Percentiles rank a stretch among this genome's conserved stretches.
Conservation (phyloP, 2,888 invertebrate species). For the Drosophila picticornis region DNA sequence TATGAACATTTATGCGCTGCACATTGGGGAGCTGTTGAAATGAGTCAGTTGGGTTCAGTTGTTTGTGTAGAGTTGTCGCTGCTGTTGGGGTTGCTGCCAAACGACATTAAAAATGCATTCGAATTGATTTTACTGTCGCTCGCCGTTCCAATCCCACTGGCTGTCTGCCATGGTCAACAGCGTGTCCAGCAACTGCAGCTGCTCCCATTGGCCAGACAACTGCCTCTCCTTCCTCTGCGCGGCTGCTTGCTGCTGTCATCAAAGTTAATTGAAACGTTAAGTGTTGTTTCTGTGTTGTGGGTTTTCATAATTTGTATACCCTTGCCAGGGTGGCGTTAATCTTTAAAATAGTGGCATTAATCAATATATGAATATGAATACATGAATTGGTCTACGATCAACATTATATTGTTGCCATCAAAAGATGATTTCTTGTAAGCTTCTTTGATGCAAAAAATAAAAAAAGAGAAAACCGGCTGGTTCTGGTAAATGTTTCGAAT, state of each 20-base stretch:
- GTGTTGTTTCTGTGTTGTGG: neutral
- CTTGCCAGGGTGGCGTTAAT: neutral
- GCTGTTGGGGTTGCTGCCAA: conserved; percentile 9
- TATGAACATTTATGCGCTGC: conserved; percentile 12
- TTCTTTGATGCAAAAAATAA: neutral
- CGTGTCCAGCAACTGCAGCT: conserved; percentile 1
- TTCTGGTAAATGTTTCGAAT: neutral
- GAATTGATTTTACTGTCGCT: conserved; percentile 52
- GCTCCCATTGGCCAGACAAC: conserved; percentile 14
- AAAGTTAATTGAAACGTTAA: conserved; percentile 53
- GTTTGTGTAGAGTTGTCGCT: neutral
- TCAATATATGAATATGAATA: neutral
- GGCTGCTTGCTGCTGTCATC: conserved; percentile 15
- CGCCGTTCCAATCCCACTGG: neutral
- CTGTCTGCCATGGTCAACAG: conserved; percentile 5
- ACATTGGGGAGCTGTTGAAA: neutral
- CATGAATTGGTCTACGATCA: neutral
- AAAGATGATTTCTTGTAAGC: neutral
- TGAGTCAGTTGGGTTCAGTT: neutral
- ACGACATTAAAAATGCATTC: conserved; percentile 57
- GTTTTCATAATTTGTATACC: conserved; percentile 8
- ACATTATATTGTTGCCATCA: neutral
- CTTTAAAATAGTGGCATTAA: no score
- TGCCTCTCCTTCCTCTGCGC: neutral
- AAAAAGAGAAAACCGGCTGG: no score